Evolutionary conservation across 2,888 invertebrate species (phyloP).

Genomic region (Cecidostiba fungosa): DNA sequence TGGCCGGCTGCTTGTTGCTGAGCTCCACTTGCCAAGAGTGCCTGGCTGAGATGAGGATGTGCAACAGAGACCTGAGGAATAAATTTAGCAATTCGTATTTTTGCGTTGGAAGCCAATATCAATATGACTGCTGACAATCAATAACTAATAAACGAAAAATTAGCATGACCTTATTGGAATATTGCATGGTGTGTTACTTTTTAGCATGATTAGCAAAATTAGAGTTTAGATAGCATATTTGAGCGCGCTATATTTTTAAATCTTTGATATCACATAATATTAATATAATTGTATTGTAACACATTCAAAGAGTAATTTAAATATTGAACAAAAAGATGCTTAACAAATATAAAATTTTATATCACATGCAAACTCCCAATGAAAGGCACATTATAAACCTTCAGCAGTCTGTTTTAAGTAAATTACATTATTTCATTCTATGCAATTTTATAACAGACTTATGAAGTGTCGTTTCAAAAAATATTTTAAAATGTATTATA

Average conservation of each 20-base stretch:
- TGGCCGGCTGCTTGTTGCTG: conserved; percentile 77
- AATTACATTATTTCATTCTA: neutral
- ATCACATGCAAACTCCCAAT: conserved; percentile 52
- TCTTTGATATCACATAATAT: neutral
- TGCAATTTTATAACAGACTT: conserved; percentile 8
- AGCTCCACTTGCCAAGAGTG: conserved; percentile 81
- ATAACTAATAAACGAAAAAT: neutral
- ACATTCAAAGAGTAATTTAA: neutral
- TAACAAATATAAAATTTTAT: conserved; percentile 22
- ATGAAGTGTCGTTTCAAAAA: conserved; percentile 18
- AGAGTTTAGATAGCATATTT: conserved; percentile 7
- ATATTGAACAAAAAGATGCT: neutral
- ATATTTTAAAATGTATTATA: conserved; percentile 41
- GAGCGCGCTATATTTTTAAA: neutral
- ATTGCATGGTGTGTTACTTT: conserved; percentile 31
- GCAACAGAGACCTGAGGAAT: conserved; percentile 81
- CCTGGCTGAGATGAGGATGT: conserved; percentile 85
- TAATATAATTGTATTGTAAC: neutral
- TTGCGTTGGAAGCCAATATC: neutral
- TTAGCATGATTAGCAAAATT: conserved; percentile 17
- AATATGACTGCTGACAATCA: neutral
- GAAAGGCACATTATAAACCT: conserved; percentile 5
- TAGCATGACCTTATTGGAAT: conserved; percentile 14
- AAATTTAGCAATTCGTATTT: neutral
- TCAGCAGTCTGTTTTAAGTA: conserved; percentile 1